These are phyloP conservation scores for Drosophila sordidapex DNA, from an alignment of 2,888 invertebrate genomes.

Conservation along the genomic window DNA sequence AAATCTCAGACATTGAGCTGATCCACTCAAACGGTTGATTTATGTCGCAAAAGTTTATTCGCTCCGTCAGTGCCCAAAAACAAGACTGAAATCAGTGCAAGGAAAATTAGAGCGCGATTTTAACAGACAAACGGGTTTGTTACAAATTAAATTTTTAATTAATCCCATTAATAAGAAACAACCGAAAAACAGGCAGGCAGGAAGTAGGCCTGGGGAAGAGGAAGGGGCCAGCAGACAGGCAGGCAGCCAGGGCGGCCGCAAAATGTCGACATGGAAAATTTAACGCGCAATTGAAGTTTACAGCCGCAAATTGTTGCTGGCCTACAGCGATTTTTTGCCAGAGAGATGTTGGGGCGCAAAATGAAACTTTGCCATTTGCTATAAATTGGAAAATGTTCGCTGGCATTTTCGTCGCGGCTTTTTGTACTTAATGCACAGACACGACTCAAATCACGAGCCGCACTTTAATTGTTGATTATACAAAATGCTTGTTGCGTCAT, in stretches of 20 bases:
- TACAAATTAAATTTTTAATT: conserved; percentile 77
- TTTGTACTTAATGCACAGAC: conserved; percentile 59
- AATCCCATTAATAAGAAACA: conserved; percentile 71
- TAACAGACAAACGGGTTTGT: conserved; percentile 53
- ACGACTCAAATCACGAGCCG: conserved; percentile 52
- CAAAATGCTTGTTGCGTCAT: conserved; percentile 49
- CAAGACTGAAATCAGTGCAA: conserved; percentile 15
- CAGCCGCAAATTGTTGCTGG: conserved; percentile 59
- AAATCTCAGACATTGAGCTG: conserved; percentile 15
- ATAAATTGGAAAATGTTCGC: conserved; percentile 61
- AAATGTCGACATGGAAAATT: conserved; percentile 70
- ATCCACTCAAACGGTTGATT: conserved; percentile 37
- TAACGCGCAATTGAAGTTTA: conserved; percentile 80
- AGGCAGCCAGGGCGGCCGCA: conserved; percentile 19
- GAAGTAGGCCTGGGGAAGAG: not conserved
- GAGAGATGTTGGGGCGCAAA: conserved; percentile 27
- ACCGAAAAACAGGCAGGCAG: conserved; percentile 13
- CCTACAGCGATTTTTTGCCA: conserved; percentile 25
- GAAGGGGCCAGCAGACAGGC: not conserved
- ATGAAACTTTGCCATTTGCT: conserved; percentile 67
- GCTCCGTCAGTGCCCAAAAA: conserved; percentile 1
- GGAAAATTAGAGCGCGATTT: conserved; percentile 35
- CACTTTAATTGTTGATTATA: conserved; percentile 71
- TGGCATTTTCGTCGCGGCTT: conserved; percentile 17
- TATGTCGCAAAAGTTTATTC: conserved; percentile 35